A percentile compares a stretch with the other conserved stretches of the same genome.
Conservation (phyloP, 2,888 invertebrate genomes). For the Venustoraphidia nigricollis region DNA sequence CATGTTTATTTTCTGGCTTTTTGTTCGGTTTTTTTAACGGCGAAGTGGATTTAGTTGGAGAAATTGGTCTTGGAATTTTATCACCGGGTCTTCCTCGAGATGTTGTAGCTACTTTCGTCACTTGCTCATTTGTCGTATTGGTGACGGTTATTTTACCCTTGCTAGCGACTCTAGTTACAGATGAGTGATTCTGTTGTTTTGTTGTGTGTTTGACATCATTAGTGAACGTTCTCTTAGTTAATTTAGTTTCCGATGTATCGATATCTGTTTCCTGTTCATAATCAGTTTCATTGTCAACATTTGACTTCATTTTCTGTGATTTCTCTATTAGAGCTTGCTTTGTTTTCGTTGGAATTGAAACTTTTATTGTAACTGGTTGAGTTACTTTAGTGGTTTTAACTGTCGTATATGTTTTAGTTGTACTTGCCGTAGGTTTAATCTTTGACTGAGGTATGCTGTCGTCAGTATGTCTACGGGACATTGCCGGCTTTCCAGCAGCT, state of each 20-base stretch:
- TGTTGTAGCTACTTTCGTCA: not conserved
- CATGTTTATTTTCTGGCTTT: conserved; percentile 25
- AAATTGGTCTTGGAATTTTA: too few species aligned
- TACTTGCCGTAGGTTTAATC: conserved; percentile 4
- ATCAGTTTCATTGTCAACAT: conserved; percentile 17
- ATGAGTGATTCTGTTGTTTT: conserved; percentile 14
- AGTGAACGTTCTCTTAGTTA: not conserved
- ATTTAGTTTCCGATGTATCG: not conserved
- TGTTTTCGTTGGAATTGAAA: conserved; percentile 8
- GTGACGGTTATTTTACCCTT: not conserved
- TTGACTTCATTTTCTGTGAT: conserved; percentile 17
- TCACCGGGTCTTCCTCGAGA: not conserved
- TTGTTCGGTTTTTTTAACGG: conserved; percentile 18
- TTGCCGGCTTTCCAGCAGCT: not conserved
- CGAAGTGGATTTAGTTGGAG: conserved; percentile 11
- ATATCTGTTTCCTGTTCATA: conserved; percentile 13
- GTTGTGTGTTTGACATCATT: conserved; percentile 8
- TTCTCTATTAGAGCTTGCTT: conserved; percentile 13
- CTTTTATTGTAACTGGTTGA: conserved; percentile 11
- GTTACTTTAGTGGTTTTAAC: conserved; percentile 10
- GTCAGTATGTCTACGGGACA: conserved; percentile 4
- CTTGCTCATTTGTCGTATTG: not conserved
- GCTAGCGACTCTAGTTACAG: not conserved
- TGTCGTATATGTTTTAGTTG: conserved; percentile 2
- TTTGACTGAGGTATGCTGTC: conserved; percentile 2